Percentiles rank a stretch among this genome's conserved stretches.
Evolutionary conservation across 1,140 invertebrate species (phyloP).

Genomic region (Drosophila pseudoananassae): DNA sequence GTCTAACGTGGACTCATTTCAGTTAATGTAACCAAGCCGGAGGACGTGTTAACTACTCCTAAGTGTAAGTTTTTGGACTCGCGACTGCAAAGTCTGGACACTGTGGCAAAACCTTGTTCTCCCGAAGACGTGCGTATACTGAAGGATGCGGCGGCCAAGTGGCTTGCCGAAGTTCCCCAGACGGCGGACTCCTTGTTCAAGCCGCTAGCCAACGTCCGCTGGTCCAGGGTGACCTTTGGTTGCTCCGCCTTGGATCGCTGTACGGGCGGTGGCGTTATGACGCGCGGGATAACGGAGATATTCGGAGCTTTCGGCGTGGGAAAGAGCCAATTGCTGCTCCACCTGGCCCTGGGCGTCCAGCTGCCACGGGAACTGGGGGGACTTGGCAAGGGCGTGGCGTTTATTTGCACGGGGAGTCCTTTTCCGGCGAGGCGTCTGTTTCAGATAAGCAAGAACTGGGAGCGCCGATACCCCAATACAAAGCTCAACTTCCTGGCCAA

Average conservation of each 20-base stretch:
- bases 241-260: conserved; percentile 87
- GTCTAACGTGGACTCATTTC: conserved; percentile 28
- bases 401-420: conserved; percentile 90
- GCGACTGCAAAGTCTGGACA: conserved; percentile 25
- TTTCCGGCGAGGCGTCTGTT: conserved; percentile 90
- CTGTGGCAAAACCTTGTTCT: conserved; percentile 53
- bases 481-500: conserved; percentile 71
- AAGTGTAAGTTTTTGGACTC: conserved; percentile 59
- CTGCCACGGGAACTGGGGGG: conserved; percentile 70
- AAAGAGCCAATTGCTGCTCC: conserved; percentile 94
- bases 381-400: conserved; percentile 87
- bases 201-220: conserved; percentile 60
- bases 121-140: conserved; percentile 73
- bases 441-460: conserved; percentile 82
- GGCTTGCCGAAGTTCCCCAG: conserved; percentile 55
- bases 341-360: conserved; percentile 86
- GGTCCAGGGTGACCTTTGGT: conserved; percentile 86
- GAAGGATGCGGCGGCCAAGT: conserved; percentile 74
- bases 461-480: conserved; percentile 55
- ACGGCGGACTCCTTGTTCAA: conserved; percentile 59
- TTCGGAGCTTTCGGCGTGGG: conserved; percentile 92
- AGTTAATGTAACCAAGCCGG: conserved; percentile 66
- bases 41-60: conserved; percentile 61
- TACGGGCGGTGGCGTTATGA: conserved; percentile 89
- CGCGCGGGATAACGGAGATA: conserved; percentile 92